Evolutionary conservation across 2,113 vertebrate species (phyloP).

Genomic region (Muntiacus muntjak): DNA sequence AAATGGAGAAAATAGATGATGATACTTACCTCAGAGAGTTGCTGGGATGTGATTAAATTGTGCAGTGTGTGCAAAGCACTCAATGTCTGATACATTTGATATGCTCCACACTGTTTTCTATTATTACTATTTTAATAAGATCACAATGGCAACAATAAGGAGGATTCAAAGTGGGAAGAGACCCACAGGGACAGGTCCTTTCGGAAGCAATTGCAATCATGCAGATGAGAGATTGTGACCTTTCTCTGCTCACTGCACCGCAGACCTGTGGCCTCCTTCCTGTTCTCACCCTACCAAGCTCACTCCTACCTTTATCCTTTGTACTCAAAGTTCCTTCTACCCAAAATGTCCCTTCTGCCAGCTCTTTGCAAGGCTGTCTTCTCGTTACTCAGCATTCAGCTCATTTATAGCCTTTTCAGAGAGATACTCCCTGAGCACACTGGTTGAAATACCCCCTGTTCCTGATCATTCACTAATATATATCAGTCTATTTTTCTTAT

Average conservation of each 20-base stretch:
- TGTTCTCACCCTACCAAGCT: neutral
- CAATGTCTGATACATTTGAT: neutral
- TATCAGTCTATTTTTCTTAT: neutral
- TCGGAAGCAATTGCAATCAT: neutral
- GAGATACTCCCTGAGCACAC: neutral
- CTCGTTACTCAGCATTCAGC: neutral
- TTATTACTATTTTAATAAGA: neutral
- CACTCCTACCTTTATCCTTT: neutral
- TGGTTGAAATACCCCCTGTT: neutral
- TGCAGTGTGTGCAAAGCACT: neutral
- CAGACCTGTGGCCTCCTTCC: neutral
- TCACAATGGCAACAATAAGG: neutral
- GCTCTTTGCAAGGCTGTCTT: neutral
- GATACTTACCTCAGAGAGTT: neutral
- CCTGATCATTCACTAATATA: neutral
- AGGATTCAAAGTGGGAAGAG: neutral
- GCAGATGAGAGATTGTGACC: neutral
- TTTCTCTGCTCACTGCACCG: neutral
- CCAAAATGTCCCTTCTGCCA: neutral
- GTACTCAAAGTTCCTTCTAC: neutral
- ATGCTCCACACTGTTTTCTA: neutral
- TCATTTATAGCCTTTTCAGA: neutral
- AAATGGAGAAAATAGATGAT: neutral
- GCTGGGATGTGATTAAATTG: neutral
- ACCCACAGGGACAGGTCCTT: neutral